These are phyloP conservation scores for Melanotaenia nigrans DNA, from an alignment of 2,797 vertebrate genomes.

Conservation along the genomic window DNA sequence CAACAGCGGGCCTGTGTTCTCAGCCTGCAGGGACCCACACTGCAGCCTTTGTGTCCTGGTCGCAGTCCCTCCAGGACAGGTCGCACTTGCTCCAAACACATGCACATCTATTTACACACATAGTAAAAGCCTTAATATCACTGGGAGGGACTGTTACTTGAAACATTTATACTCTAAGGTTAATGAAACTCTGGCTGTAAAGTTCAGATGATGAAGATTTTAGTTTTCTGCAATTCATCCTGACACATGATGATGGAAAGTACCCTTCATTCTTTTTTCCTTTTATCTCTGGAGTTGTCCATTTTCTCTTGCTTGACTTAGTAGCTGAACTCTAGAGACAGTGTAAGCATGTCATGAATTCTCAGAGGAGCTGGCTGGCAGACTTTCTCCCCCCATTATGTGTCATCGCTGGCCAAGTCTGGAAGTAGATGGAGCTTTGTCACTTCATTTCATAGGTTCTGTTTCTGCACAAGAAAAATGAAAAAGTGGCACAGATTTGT, in stretches of 20 bases:
- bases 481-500: not conserved
- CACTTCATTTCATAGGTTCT: conserved; percentile 7
- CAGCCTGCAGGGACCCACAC: conserved; percentile 59
- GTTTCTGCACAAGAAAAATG: conserved; percentile 20
- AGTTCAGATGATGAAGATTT: conserved; percentile 22
- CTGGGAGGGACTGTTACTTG: conserved; percentile 3
- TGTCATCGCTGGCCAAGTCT: conserved; percentile 51
- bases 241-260: conserved; percentile 18
- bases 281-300: conserved; percentile 51
- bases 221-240: conserved; percentile 21
- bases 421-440: conserved; percentile 26
- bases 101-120: conserved; percentile 50
- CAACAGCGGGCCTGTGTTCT: conserved; percentile 75
- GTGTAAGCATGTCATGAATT: conserved; percentile 40
- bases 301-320: conserved; percentile 48
- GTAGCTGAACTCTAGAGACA: conserved; percentile 34
- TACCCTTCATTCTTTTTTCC: conserved; percentile 14
- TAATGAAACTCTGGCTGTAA: conserved; percentile 4
- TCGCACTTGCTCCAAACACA: conserved; percentile 62
- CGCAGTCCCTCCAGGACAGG: conserved; percentile 52
- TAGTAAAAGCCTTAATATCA: conserved; percentile 20
- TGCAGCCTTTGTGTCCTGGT: conserved; percentile 71
- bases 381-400: conserved; percentile 17
- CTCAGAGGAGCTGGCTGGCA: conserved; percentile 38
- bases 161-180: conserved; percentile 23